Evolutionary conservation across 1,140 invertebrate species (phyloP), one percentile per base, ranked within the genome.

Genomic region (Linepithema humile): DNA sequence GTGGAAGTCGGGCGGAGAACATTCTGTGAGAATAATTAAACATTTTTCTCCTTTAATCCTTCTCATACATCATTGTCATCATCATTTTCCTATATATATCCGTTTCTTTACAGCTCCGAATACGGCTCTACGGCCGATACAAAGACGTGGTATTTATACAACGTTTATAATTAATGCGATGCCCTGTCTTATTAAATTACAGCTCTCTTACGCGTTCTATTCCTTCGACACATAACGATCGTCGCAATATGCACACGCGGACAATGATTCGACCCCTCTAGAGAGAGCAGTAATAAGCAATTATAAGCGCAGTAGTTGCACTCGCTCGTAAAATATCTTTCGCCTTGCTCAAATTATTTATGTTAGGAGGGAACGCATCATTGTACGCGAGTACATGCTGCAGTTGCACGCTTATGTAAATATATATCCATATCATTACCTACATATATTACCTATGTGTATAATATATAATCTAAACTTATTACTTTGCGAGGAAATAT

Each of bases 401-500:
- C 59, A 9, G 17, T 15, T n/a, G 50, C 32, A 64, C 12, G 29
- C 40, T 64, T 65, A 77, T 29, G 20, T 65, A 77, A 77, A 77
- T 70, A 80, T 40, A 23, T 35, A 35, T 82, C 45, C 40, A 72
- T 82, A 72, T 32, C n/a, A n/a, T n/a, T n/a, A 82, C 15, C 57
- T 45, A 60, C 20, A 45, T 38, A 53, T 74, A 15, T 77, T 73
- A 50, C 29, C 26, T 73, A 72, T 38, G 32, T 57, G 57, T 60
- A 69, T 57, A 60, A 59, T 83, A 87, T 55, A 72, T 82, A 43
- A 64, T 70, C 62, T 69, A 85, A 50, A 84, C 23, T 23, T 83
- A 72, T 43, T 83, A 77, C 38, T 87, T 86, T 90, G 90, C 90
- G 90, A 92, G 90, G 91, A 91, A 88, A 72, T 89, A 88, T 84